Percentiles rank a stretch among this genome's conserved stretches.
Conservation (phyloP, 2,797 vertebrate genomes). For the Nannoperca australis region DNA sequence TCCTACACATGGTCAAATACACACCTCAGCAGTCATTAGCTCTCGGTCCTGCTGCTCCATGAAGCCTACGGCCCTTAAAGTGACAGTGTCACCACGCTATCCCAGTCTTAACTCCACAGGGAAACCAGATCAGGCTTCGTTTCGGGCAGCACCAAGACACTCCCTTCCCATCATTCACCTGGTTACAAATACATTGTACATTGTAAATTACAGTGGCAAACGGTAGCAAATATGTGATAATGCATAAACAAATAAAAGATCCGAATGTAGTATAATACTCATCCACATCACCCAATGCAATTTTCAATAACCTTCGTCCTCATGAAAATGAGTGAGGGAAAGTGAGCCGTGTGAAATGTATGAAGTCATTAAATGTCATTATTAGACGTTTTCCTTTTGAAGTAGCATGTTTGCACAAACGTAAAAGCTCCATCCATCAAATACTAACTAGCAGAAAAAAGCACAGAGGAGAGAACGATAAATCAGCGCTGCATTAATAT, state of each 20-base stretch:
- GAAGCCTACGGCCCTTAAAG: no score
- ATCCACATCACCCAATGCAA: neutral
- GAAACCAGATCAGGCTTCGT: no score
- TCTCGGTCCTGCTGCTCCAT: no score
- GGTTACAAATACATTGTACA: neutral
- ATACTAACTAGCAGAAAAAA: slow-evolving; percentile 52
- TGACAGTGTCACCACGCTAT: no score
- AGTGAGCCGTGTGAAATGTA: slow-evolving; percentile 23
- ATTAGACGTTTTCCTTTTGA: slow-evolving; percentile 54
- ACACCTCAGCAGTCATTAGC: no score
- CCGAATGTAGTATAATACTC: neutral
- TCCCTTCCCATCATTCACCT: no score
- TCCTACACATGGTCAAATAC: no score
- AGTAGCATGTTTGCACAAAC: slow-evolving; percentile 52
- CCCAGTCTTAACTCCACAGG: no score
- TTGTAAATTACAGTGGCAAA: slow-evolving; percentile 10
- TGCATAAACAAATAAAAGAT: neutral
- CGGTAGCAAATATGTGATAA: neutral
- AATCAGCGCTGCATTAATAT: slow-evolving; percentile 41
- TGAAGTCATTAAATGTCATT: slow-evolving; percentile 57
- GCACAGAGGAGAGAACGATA: slow-evolving; percentile 50
- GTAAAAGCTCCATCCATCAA: slow-evolving; percentile 54
- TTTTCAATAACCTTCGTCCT: neutral
- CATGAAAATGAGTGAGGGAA: slow-evolving; percentile 20
- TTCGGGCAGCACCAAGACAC: no score